phyloP scores from a whole-genome alignment of 2,888 invertebrate genomes.

The Clunio marinus region DNA sequence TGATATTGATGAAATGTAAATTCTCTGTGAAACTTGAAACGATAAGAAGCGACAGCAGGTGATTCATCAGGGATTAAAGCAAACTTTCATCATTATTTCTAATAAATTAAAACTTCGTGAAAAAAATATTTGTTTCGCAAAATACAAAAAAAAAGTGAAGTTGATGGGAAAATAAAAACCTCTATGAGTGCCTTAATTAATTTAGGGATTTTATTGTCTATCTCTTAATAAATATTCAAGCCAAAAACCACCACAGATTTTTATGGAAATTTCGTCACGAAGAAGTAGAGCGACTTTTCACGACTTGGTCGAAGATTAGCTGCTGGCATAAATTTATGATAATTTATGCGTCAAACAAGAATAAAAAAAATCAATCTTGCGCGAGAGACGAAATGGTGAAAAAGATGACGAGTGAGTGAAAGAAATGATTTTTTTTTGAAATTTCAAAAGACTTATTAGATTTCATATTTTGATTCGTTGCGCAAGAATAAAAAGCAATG shows the following conservation, averaged over 20 bases:
- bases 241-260: too few relatives aligned
- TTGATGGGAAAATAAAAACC: slow-evolving; percentile 19
- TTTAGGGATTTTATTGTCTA: slow-evolving; percentile 16
- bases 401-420: too few relatives aligned
- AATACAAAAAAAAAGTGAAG: neutral
- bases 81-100: neutral
- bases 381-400: neutral
- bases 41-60: too few relatives aligned
- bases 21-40: too few relatives aligned
- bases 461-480: slow-evolving; percentile 10
- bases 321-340: slow-evolving; percentile 10
- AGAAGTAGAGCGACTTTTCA: neutral
- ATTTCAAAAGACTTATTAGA: neutral
- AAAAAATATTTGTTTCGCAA: too few relatives aligned
- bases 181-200: slow-evolving; percentile 25
- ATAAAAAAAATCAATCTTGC: slow-evolving; percentile 26
- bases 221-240: too few relatives aligned
- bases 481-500: too few relatives aligned
- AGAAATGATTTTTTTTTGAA: too few relatives aligned
- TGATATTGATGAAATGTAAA: too few relatives aligned
- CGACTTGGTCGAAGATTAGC: neutral
- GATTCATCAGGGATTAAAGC: neutral
- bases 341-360: slow-evolving; percentile 15
- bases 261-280: slow-evolving; percentile 1
- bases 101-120: neutral